Evolutionary conservation across 2,113 vertebrate species (phyloP).

Genomic region (Mobula hypostoma): DNA sequence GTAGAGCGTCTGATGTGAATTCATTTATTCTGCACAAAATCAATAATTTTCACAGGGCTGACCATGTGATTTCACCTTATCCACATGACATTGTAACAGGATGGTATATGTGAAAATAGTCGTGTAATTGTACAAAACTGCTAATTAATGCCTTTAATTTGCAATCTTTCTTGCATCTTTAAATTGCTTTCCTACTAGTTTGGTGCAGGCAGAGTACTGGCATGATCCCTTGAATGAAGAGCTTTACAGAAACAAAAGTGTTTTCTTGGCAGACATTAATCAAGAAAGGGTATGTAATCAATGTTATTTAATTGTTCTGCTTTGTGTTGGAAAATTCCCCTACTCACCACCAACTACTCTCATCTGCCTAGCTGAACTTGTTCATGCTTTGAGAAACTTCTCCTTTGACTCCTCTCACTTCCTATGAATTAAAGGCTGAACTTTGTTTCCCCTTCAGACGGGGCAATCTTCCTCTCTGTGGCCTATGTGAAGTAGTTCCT

Average conservation of each 20-base stretch:
- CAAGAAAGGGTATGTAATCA: conserved; percentile 77
- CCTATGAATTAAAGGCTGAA: too few relatives aligned
- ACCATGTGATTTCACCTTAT: neutral
- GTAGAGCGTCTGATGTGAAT: too few relatives aligned
- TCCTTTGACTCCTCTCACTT: too few relatives aligned
- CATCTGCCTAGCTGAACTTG: too few relatives aligned
- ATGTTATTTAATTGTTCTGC: neutral
- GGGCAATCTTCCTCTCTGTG: too few relatives aligned
- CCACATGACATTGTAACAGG: neutral
- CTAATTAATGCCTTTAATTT: neutral
- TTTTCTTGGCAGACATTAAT: conserved; percentile 91
- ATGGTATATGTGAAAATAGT: neutral
- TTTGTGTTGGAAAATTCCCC: too few relatives aligned
- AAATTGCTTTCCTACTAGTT: conserved; percentile 52
- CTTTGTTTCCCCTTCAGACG: too few relatives aligned
- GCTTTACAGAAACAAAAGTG: conserved; percentile 75
- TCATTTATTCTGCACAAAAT: neutral
- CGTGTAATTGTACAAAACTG: neutral
- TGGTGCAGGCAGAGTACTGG: conserved; percentile 96
- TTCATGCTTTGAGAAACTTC: too few relatives aligned
- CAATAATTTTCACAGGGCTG: neutral
- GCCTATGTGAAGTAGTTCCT: too few relatives aligned
- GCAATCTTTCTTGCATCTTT: neutral
- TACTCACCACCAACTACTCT: too few relatives aligned
- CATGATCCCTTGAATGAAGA: conserved; percentile 84